Percentiles rank a stretch among this genome's conserved stretches.
phyloP scores from a whole-genome alignment of 2,888 invertebrate genomes.

The Apoderus coryli region DNA sequence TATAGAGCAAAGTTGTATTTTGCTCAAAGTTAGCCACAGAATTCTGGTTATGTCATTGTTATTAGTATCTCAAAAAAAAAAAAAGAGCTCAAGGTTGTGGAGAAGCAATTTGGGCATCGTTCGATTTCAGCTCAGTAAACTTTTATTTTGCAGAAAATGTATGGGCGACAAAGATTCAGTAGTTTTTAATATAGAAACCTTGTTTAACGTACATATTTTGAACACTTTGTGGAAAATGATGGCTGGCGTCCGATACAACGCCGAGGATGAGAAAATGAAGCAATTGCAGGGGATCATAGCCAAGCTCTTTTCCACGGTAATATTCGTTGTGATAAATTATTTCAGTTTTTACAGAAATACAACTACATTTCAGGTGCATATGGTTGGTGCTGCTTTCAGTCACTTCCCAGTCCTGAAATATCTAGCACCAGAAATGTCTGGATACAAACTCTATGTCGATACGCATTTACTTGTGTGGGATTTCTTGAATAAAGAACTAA shows the following conservation, averaged over 20 bases:
- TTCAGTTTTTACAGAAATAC: too few species aligned
- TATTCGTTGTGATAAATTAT: too few species aligned
- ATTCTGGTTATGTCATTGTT: too few species aligned
- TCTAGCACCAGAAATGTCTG: slow-evolving; percentile 60
- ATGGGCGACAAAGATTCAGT: slow-evolving; percentile 29
- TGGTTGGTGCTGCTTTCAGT: slow-evolving; percentile 60
- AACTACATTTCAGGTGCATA: too few species aligned
- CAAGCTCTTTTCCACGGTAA: slow-evolving; percentile 54
- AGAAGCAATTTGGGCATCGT: too few species aligned
- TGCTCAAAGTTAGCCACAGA: too few species aligned
- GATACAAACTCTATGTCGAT: slow-evolving; percentile 57
- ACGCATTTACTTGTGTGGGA: slow-evolving; percentile 58
- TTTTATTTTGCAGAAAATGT: too few species aligned
- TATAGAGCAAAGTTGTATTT: too few species aligned
- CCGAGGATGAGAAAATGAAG: slow-evolving; percentile 53
- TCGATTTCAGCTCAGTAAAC: too few species aligned
- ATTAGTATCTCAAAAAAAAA: too few species aligned
- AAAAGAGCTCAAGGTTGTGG: too few species aligned
- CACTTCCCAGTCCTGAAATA: slow-evolving; percentile 32
- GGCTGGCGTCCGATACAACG: slow-evolving; percentile 59
- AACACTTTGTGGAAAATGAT: slow-evolving; percentile 77
- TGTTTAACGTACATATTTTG: slow-evolving; percentile 61
- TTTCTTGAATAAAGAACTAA: slow-evolving; percentile 56
- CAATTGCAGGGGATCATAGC: slow-evolving; percentile 52
- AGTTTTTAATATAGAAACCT: slow-evolving; percentile 46